phyloP scores from a whole-genome alignment of 1,140 invertebrate genomes.

The Cataglyphis hispanica region DNA sequence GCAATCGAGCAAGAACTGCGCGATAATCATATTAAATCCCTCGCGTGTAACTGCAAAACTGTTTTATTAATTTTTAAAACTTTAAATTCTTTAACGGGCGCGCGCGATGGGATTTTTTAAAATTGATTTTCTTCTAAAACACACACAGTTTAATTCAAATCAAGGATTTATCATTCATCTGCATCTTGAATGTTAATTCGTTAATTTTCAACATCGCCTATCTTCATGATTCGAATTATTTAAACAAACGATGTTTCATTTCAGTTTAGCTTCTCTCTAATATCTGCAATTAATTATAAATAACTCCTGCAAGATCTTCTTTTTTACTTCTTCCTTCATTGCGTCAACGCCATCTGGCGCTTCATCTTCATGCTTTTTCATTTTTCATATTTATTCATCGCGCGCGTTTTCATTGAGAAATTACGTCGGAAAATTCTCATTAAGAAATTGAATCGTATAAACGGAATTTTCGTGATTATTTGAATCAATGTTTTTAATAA shows the following conservation, averaged over 20 bases:
- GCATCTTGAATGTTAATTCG: background rate
- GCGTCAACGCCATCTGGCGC: background rate
- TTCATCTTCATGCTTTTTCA: background rate
- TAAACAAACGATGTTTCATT: background rate
- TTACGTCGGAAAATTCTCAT: background rate
- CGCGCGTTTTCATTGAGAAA: background rate
- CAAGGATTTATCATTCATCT: too few relatives aligned
- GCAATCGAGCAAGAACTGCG: conserved; percentile 7
- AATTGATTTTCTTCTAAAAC: background rate
- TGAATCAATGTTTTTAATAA: background rate
- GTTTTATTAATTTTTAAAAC: background rate
- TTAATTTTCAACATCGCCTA: background rate
- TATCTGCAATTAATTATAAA: background rate
- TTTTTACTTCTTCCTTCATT: background rate
- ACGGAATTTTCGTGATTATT: background rate
- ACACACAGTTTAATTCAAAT: background rate
- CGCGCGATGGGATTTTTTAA: background rate
- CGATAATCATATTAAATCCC: conserved; percentile 18
- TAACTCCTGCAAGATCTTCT: background rate
- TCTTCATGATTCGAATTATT: background rate
- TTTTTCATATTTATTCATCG: background rate
- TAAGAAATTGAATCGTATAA: background rate
- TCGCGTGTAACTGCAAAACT: background rate
- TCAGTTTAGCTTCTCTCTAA: background rate
- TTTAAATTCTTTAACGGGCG: background rate